Evolutionary conservation across 2,113 vertebrate species (phyloP), one percentile per base, ranked within the genome.

Genomic region (Dermatemys mawii): DNA sequence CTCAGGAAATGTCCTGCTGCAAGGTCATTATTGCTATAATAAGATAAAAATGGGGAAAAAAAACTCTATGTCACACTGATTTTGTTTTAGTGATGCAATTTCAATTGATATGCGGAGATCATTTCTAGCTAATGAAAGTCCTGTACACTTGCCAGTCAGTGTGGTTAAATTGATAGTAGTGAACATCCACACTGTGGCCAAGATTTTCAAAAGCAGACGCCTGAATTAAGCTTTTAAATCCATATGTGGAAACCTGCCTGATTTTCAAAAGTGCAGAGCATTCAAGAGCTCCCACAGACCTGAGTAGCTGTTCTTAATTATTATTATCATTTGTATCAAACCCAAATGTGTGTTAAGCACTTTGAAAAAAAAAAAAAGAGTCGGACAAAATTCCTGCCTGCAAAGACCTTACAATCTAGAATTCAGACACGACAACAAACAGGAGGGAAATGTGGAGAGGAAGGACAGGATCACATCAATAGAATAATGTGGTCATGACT

Each of bases 11-110:
- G 2, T 88, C 90, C 86, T 86, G 55, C 90, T 86, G 35, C 94
- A 95, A 96, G 94, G 94, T 95, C 93, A 88, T 93, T 93, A 90
- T 85, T 95, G 94, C 90, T 96, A 81, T 79, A 95, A 94, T 93
- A 95, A 97, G 89, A 88, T 91, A 90, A 96, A 90, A 94, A 49
- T 73, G 92, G 96, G 88, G 51, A 4, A 22, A 53, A 83, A 91
- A 95, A 94, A 83, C 0, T 2, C 54, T 92, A 94, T 84, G 81
- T 46, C n/a, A 90, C 60, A 95, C 16, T 22, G 67, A 88, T 95
- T 92, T 83, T 88, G 82, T 81, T 94, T 95, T 95, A 95, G 78
- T 5, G 0, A 90, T 54, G 79, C 93, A 83, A 48, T 93, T 90
- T 85, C 91, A 78, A 86, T 73, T 89, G n/a, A 48, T 95, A 88